Percentiles rank a stretch among this genome's conserved stretches.
Conservation (phyloP, 2,113 vertebrate species). For the Ochotona curzoniae region DNA sequence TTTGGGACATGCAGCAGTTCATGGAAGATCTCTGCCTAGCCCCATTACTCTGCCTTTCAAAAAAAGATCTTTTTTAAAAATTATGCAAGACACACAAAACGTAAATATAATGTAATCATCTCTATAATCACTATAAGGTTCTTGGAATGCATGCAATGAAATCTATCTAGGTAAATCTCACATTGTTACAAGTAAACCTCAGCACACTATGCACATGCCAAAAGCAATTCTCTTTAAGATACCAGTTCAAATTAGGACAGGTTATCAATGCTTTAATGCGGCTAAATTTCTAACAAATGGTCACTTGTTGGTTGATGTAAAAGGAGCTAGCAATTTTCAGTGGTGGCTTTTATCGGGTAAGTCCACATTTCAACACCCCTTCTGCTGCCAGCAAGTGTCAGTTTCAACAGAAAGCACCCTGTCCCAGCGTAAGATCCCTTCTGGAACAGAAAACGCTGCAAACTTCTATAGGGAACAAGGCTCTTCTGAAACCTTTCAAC, state of each 20-base stretch:
- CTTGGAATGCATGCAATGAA: conserved; percentile 6
- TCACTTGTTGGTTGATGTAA: conserved; percentile 74
- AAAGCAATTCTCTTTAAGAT: conserved; percentile 50
- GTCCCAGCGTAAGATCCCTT: not conserved
- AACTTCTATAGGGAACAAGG: not conserved
- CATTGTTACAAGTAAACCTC: conserved; percentile 9
- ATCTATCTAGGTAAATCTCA: conserved; percentile 35
- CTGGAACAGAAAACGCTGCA: not conserved
- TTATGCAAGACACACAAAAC: conserved; percentile 30
- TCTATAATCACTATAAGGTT: not conserved
- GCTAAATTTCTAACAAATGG: conserved; percentile 71
- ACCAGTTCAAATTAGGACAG: conserved; percentile 74
- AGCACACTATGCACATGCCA: not conserved
- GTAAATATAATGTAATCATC: not conserved
- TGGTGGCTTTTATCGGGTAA: conserved; percentile 54
- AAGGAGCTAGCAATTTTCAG: conserved; percentile 62
- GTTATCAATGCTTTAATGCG: conserved; percentile 43
- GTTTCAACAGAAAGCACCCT: conserved; percentile 66
- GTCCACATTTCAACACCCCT: conserved; percentile 56
- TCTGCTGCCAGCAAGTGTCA: conserved; percentile 63
- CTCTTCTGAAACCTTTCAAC: not conserved
- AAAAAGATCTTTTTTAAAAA: not conserved
- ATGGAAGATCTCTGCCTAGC: too few species aligned
- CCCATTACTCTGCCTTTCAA: too few species aligned
- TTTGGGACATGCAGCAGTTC: too few species aligned